phyloP scores from a whole-genome alignment of 1,140 invertebrate genomes.

The Caenorhabditis inopinata region DNA sequence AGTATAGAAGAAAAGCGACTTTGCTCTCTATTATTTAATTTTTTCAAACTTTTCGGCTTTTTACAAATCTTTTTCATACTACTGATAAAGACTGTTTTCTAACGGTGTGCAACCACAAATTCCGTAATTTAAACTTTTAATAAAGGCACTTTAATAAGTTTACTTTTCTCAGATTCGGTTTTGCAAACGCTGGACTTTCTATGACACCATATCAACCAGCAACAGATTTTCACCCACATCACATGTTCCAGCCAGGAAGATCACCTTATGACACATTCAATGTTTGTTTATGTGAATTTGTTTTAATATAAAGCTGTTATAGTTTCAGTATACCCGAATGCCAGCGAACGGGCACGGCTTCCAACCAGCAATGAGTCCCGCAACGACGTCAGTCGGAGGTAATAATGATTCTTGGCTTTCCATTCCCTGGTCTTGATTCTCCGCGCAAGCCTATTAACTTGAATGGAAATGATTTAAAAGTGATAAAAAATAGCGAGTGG shows the following conservation, averaged over 20 bases:
- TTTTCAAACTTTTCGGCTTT: too few species aligned
- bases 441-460: neutral
- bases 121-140: too few species aligned
- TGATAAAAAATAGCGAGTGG: neutral
- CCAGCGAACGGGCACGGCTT: constrained; percentile 24
- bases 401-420: neutral
- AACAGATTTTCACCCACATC: constrained; percentile 44
- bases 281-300: constrained; percentile 28
- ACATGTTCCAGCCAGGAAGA: constrained; percentile 44
- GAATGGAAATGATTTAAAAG: neutral
- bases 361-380: constrained; percentile 35
- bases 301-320: neutral
- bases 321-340: neutral
- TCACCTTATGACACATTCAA: constrained; percentile 43
- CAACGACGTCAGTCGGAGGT: constrained; percentile 32
- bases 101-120: too few species aligned
- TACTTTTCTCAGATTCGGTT: constrained; percentile 41
- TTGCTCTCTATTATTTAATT: too few species aligned
- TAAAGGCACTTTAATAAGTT: too few species aligned
- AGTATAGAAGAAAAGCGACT: too few species aligned
- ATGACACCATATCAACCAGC: constrained; percentile 44
- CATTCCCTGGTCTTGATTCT: neutral
- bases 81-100: too few species aligned
- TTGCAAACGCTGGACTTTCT: constrained; percentile 39
- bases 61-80: too few species aligned